These are phyloP conservation scores for Achroia grisella DNA, from an alignment of 1,140 invertebrate species.

Conservation along the genomic window DNA sequence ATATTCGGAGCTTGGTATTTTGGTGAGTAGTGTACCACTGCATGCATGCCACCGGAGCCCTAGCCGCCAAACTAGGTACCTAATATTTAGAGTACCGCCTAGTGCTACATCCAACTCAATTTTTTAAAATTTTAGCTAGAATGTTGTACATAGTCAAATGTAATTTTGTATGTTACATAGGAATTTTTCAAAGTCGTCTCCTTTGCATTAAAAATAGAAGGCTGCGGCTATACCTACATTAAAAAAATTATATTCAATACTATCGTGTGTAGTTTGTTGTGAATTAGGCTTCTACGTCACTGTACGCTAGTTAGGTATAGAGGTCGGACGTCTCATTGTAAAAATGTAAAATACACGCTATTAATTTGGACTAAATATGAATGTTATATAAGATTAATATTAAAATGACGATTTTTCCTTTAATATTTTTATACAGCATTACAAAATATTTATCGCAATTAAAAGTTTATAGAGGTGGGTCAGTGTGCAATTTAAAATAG, in stretches of 20 bases:
- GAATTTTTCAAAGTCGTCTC: constrained; percentile 63
- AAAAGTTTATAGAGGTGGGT: constrained; percentile 72
- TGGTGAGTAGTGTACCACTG: constrained; percentile 31
- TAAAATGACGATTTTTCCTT: constrained; percentile 68
- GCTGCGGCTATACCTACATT: constrained; percentile 52
- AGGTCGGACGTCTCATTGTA: constrained; percentile 64
- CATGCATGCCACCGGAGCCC: constrained; percentile 53
- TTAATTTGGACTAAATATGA: constrained; percentile 63
- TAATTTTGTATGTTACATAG: constrained; percentile 69
- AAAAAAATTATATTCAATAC: constrained; percentile 61
- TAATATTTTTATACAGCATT: constrained; percentile 73
- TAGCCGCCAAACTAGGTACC: constrained; percentile 52
- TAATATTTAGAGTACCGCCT: constrained; percentile 41
- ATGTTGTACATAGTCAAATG: constrained; percentile 65
- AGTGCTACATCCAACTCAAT: constrained; percentile 40
- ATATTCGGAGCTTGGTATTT: constrained; percentile 30
- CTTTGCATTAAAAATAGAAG: constrained; percentile 63
- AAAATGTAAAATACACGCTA: constrained; percentile 71
- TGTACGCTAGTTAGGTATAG: constrained; percentile 64
- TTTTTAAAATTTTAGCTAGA: constrained; percentile 50
- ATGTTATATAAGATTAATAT: constrained; percentile 64
- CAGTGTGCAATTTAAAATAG: constrained; percentile 68
- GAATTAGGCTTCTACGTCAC: constrained; percentile 65
- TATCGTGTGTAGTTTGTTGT: constrained; percentile 71
- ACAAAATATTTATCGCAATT: constrained; percentile 70